phyloP scores from a whole-genome alignment of 92 coral and sea anemone species.

The Epizoanthus ramosus region DNA sequence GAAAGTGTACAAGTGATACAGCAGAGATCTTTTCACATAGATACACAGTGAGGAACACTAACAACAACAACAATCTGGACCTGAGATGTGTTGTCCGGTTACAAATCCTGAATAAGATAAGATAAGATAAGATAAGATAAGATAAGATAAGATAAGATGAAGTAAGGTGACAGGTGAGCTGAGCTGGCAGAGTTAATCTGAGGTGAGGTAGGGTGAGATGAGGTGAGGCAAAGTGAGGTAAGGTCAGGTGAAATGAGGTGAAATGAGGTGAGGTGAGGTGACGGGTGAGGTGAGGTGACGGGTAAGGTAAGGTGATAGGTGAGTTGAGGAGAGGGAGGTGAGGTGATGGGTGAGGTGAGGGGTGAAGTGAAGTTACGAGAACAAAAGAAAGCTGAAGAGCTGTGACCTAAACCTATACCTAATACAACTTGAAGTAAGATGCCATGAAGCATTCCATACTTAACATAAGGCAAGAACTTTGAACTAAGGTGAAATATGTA shows the following conservation, averaged over 20 bases:
- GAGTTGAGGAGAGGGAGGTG: neutral
- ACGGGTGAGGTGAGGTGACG: too few species aligned
- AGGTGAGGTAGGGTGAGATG: neutral
- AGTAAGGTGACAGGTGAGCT: neutral
- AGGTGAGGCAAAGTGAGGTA: neutral
- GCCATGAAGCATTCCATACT: too few species aligned
- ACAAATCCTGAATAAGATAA: constrained; percentile 30
- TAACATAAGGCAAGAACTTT: too few species aligned
- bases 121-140: constrained; percentile 3
- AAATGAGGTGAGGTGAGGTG: neutral
- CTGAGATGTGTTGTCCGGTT: constrained; percentile 33
- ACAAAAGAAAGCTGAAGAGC: too few species aligned
- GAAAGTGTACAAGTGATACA: neutral
- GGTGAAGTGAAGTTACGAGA: too few species aligned
- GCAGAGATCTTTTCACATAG: neutral
- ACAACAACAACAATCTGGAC: constrained; percentile 35
- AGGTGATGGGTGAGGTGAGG: too few species aligned
- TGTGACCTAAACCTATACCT: neutral
- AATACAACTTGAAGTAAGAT: too few species aligned
- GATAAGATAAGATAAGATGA: too few species aligned
- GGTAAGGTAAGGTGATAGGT: neutral
- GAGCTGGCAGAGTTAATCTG: too few species aligned
- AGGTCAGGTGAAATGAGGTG: neutral
- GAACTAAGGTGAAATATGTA: too few species aligned
- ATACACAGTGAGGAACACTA: neutral